Evolutionary conservation across 2,797 vertebrate species (phyloP), one percentile per base, ranked within the genome.

Genomic region (Pristis pectinata): DNA sequence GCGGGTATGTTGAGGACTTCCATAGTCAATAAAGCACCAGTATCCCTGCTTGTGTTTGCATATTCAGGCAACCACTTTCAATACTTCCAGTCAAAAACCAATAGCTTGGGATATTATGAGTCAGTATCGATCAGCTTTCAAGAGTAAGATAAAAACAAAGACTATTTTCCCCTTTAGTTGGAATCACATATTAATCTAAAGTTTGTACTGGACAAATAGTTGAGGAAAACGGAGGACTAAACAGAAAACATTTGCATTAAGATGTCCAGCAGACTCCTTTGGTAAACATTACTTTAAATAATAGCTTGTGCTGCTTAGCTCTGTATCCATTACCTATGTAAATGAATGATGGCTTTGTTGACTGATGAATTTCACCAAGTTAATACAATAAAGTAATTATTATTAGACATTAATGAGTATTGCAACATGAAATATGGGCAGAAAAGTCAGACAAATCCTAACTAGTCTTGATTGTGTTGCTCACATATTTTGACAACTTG

Each of bases 391-490:
- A 70, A 30, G 44, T 34, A 56, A 41, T 74, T 93, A 93, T 72
- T 76, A 76, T 76, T 76, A 24, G 30, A 56, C 92, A 94, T 74
- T 93, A 93, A 72, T 93, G 41, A 93, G 93, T 93, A 93, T 93
- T 41, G 15, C 64, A 93, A 74, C 44, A 37, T 72, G 27, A 93
- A 72, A 93, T 49, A 49, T 49, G 59, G 67, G n/a, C 92, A 27
- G 13, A 53, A 44, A 53, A 72, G 67, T 49, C 27, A 30, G 24
- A 34, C 67, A 89, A 76, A 76, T 19, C 70, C 30, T 30, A 6
- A n/a, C 72, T 67, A 24, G 44, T 94, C 70, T 41, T 76, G 10
- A 76, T n/a, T 53, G 27, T 74, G 44, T 93, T 37, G 41, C 44
- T 72, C 91, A 27, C 34, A 27, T 92, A 89, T 92, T 92, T 89